These are phyloP conservation scores for Aspidiotus rigidus DNA, from an alignment of 2,888 invertebrate genomes.

Conservation along the genomic window DNA sequence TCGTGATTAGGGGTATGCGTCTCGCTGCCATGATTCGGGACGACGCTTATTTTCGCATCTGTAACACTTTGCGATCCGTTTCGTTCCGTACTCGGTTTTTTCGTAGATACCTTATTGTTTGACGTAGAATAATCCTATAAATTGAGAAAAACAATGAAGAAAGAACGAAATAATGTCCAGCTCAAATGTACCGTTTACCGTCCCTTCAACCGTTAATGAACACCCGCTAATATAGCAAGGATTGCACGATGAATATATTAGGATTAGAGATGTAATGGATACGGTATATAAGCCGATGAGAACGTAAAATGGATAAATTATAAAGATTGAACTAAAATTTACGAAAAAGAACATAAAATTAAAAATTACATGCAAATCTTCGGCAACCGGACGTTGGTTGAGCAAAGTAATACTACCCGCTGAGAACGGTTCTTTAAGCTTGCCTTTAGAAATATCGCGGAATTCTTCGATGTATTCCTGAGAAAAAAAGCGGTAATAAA, in stretches of 20 bases:
- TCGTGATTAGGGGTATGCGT: constrained; percentile 3
- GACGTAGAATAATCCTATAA: constrained; percentile 23
- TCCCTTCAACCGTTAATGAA: no score
- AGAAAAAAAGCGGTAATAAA: constrained; percentile 42
- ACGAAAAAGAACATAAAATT: constrained; percentile 22
- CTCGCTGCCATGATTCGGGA: background rate
- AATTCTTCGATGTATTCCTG: constrained; percentile 97
- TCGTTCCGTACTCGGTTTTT: constrained; percentile 21
- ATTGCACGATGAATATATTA: no score
- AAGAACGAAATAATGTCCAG: background rate
- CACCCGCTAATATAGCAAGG: no score
- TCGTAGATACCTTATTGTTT: constrained; percentile 25
- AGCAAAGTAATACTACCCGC: constrained; percentile 88
- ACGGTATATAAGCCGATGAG: no score
- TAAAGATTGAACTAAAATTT: background rate
- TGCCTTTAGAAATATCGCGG: constrained; percentile 91
- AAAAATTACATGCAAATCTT: constrained; percentile 73
- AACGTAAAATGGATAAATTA: background rate
- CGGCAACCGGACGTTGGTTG: constrained; percentile 89
- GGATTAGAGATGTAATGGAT: no score
- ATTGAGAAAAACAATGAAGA: background rate
- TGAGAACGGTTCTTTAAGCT: constrained; percentile 83
- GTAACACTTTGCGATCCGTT: constrained; percentile 9
- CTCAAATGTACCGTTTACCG: no score
- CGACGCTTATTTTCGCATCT: constrained; percentile 15